A percentile compares a stretch with the other conserved stretches of the same genome.
phyloP scores from a whole-genome alignment of 2,797 vertebrate species.

The Denticeps clupeoides region DNA sequence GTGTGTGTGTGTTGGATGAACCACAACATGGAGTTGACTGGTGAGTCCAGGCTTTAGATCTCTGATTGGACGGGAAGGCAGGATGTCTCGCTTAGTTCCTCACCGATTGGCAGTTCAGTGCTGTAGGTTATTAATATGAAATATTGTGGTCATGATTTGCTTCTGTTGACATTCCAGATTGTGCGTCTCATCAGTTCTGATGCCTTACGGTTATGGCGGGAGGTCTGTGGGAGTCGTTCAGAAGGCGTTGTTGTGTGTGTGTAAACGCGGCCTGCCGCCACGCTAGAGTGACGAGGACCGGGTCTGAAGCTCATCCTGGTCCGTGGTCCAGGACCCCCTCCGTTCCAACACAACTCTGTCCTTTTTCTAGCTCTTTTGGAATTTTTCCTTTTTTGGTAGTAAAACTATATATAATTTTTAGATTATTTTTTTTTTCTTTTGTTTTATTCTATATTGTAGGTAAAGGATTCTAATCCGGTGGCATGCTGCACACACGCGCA shows the following conservation, averaged over 20 bases:
- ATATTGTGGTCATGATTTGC: slow-evolving; percentile 9
- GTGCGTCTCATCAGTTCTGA: slow-evolving; percentile 21
- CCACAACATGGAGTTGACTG: too few relatives aligned
- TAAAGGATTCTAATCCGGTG: slow-evolving; percentile 23
- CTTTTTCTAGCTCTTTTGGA: neutral
- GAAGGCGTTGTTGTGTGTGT: neutral
- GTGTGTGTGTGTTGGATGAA: too few relatives aligned
- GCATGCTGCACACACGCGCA: slow-evolving; percentile 22
- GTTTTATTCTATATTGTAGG: slow-evolving; percentile 9
- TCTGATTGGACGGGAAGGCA: too few relatives aligned
- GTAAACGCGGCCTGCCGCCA: too few relatives aligned
- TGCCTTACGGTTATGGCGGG: neutral
- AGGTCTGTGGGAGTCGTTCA: neutral
- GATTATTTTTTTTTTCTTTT: neutral
- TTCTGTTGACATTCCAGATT: slow-evolving; percentile 51
- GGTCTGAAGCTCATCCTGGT: too few relatives aligned
- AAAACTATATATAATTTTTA: slow-evolving; percentile 1
- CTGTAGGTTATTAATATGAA: neutral
- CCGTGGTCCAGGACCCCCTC: too few relatives aligned
- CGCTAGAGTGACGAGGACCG: too few relatives aligned
- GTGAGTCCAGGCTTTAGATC: too few relatives aligned
- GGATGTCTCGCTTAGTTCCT: too few relatives aligned
- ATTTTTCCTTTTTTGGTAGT: slow-evolving; percentile 6
- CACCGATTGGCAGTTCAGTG: too few relatives aligned
- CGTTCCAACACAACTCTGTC: too few relatives aligned